Conservation (phyloP, 2,888 invertebrate species). For the Drosophila planitibia region DNA sequence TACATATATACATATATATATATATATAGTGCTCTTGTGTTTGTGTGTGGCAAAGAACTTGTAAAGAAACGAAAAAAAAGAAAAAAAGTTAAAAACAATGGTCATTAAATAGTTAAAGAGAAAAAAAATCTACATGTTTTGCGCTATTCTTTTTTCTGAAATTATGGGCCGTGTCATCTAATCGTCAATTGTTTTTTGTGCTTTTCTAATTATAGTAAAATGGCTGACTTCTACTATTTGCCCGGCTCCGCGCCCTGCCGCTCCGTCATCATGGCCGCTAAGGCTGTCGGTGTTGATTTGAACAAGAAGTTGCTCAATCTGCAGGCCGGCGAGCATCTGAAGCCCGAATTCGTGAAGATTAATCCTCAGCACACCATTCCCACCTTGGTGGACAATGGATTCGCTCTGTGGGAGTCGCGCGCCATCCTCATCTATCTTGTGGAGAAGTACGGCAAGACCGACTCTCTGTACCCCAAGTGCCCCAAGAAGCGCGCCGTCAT, state of each 20-base stretch:
- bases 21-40: constrained; percentile 20
- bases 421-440: constrained; percentile 93
- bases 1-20: not conserved
- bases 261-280: constrained; percentile 88
- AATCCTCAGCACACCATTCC: constrained; percentile 95
- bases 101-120: constrained; percentile 1
- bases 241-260: constrained; percentile 89
- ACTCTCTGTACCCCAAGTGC: constrained; percentile 91
- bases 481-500: constrained; percentile 91
- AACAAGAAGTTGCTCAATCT: constrained; percentile 88
- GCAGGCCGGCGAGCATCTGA: constrained; percentile 88
- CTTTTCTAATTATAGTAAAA: constrained; percentile 53
- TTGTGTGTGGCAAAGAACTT: constrained; percentile 16
- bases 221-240: constrained; percentile 88
- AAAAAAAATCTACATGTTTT: not conserved
- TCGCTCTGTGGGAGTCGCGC: constrained; percentile 93
- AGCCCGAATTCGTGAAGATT: constrained; percentile 90
- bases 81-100: not conserved
- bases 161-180: constrained; percentile 39
- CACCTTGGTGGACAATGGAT: constrained; percentile 93
- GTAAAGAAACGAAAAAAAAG: constrained; percentile 12
- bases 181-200: constrained; percentile 29
- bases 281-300: constrained; percentile 88
- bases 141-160: not conserved
- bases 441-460: constrained; percentile 92